Evolutionary conservation across 2,888 invertebrate genomes (phyloP), one percentile per base, ranked within the genome.

Genomic region (Limnephilus auricula): DNA sequence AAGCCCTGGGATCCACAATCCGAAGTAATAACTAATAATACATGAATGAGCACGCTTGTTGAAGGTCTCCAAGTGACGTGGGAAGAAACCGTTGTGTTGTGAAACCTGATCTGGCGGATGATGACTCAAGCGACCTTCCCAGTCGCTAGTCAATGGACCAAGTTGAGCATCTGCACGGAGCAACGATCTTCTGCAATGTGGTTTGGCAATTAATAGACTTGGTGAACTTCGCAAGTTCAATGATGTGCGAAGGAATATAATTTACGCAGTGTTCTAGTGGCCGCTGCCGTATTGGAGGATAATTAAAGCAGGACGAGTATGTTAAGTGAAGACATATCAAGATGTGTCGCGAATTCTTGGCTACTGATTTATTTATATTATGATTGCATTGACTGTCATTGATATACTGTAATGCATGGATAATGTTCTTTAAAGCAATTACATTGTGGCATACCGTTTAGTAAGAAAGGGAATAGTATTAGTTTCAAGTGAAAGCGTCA

Each of bases 61-160:
- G 79, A 90, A 90, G 90, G 90, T 85, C 85, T 90, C 31, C 50
- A 40, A 30, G 25, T 85, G 85, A 91, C 92, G 92, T 92, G 90
- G 92, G 92, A 92, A 92, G 92, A 92, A 85, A 92, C 92, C 92
- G 92, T 92, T 92, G 83, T 40, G 45, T 90, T 85, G 90, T 40
- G 79, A 89, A 80, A 89, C 89, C 89, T 89, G 87, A 88, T 78
- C 79, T 83, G 37, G 83, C 83, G 83, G 34, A 83, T 86, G 86
- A 88, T 88, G 87, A 88, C 78, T 78, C 87, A 88, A 32, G 65
- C 78, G 87, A 88, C 87, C 87, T 88, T 88, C 87, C 30, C 37
- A 40, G 45, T 6, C 45, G n/a, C 45, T 86, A 86, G 86, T 79
- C 87, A 88, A 88, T 88, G 87, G 87, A 88, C 87, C 78, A 78